Evolutionary conservation across 2,888 invertebrate genomes (phyloP).

Genomic region (Cephus pygmeus): DNA sequence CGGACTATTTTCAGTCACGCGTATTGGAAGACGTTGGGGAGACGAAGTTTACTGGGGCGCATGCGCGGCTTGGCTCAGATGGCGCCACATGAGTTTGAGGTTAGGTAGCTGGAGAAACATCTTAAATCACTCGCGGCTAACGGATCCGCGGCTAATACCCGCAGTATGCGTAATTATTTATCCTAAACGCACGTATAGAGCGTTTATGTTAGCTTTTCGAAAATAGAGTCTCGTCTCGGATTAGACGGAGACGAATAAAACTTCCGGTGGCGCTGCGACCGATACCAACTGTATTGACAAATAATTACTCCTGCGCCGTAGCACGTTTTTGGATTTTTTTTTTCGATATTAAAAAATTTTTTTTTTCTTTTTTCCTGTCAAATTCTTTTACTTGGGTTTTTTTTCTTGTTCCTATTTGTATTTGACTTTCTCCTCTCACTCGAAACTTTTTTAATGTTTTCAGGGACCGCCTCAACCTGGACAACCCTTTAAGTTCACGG

Average conservation of each 20-base stretch:
- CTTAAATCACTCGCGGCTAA: constrained; percentile 16
- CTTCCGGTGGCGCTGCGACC: neutral
- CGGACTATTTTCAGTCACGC: neutral
- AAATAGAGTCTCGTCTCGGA: neutral
- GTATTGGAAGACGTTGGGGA: neutral
- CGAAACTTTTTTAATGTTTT: constrained; percentile 62
- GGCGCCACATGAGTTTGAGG: neutral
- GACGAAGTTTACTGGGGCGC: neutral
- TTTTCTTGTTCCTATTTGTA: constrained; percentile 12
- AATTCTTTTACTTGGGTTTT: constrained; percentile 20
- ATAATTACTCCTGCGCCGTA: neutral
- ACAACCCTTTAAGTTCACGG: constrained; percentile 93
- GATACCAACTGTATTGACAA: neutral
- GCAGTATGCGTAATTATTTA: constrained; percentile 5
- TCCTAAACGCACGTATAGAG: neutral
- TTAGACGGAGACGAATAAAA: neutral
- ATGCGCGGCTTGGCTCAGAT: neutral
- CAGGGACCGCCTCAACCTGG: constrained; percentile 90
- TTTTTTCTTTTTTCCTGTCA: too few relatives aligned
- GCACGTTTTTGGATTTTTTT: neutral
- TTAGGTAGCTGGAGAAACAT: constrained; percentile 8
- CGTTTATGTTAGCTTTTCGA: neutral
- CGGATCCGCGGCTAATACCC: neutral
- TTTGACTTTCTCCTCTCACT: constrained; percentile 29
- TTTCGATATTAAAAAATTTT: neutral